Conservation (phyloP, 2,113 vertebrate species). For the Nothobranchius kuhntae region DNA sequence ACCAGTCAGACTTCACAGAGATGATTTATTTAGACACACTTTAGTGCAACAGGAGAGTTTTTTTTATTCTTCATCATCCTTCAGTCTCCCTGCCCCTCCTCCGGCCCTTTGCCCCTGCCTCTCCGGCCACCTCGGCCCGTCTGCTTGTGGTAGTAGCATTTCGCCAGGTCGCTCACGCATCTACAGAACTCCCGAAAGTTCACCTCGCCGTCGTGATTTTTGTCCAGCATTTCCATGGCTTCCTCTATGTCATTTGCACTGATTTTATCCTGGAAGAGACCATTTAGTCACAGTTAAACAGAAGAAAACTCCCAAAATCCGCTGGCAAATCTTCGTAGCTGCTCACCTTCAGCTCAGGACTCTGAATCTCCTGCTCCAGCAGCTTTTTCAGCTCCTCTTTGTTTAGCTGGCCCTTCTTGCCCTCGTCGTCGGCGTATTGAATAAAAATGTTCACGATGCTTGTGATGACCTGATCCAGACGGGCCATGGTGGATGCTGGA, state of each 20-base stretch:
- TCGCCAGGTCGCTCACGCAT: conserved; percentile 62
- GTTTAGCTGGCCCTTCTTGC: conserved; percentile 59
- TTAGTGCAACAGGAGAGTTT: not conserved
- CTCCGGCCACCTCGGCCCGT: conserved; percentile 54
- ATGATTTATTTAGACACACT: conserved; percentile 17
- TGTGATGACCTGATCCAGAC: conserved; percentile 65
- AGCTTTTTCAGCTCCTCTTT: conserved; percentile 55
- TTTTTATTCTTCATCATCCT: not conserved
- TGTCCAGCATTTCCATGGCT: conserved; percentile 67
- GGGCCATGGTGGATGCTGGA: conserved; percentile 65
- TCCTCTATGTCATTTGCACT: conserved; percentile 58
- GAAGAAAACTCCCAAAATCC: not conserved
- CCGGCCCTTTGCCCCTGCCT: conserved; percentile 26
- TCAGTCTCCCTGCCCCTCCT: conserved; percentile 19
- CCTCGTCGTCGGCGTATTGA: conserved; percentile 60
- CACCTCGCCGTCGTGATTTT: conserved; percentile 74
- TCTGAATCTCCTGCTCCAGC: conserved; percentile 60
- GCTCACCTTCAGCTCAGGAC: conserved; percentile 63
- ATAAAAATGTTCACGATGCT: conserved; percentile 72
- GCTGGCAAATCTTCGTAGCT: not conserved
- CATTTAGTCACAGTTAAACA: not conserved
- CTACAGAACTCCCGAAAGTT: conserved; percentile 74
- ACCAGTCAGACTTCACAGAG: not conserved
- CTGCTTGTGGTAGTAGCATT: conserved; percentile 60
- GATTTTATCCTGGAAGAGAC: conserved; percentile 55